Evolutionary conservation across 2,888 invertebrate genomes (phyloP), one percentile per base, ranked within the genome.

Genomic region (Microctonus aethiopoides): DNA sequence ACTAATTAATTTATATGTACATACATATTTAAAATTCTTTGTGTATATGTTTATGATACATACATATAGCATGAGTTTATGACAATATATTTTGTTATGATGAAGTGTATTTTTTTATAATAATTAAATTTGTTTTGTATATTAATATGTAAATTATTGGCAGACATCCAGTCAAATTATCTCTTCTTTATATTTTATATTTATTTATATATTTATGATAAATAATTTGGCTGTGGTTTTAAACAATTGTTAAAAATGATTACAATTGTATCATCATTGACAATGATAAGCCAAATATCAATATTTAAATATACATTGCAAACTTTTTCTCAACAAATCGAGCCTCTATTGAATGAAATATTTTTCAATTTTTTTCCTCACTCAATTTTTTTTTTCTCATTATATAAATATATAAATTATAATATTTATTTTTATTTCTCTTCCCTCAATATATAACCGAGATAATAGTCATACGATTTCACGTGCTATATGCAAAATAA

Each of bases 101-200:
- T 54, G 4, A 1, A n/a, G 2, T 46, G 7, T 46, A 46, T 16
- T 7, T 20, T 2, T n/a, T 7, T 7, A n/a, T 3, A 46, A 46
- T 46, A 7, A 22, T 54, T 54, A 34, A 34, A 20, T 22, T 20
- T 16, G 22, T 59, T 34, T 10, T 20, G 34, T 22, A 54, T 54
- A 54, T 54, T 24, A 22, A 24, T 13, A 22, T 24, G 11, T 22
- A 54, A 54, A 22, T 54, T 22, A 59, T 22, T 59, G 59, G n/a
- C 34, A 20, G 34, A 16, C 34, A 20, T 59, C 20, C 59, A 59
- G 22, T 59, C 59, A 59, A 22, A 59, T 36, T 29, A 57, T 57
- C 57, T 3, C 0, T 59, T 3, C 0, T 59, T 16, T n/a, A n/a
- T n/a, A 16, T 24, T 36, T 20, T 20, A 32, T 34, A 7, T 20